Percentiles rank a stretch among this genome's conserved stretches.
Evolutionary conservation across 2,888 invertebrate species (phyloP).

Genomic region (Drosophila fulvimacula): DNA sequence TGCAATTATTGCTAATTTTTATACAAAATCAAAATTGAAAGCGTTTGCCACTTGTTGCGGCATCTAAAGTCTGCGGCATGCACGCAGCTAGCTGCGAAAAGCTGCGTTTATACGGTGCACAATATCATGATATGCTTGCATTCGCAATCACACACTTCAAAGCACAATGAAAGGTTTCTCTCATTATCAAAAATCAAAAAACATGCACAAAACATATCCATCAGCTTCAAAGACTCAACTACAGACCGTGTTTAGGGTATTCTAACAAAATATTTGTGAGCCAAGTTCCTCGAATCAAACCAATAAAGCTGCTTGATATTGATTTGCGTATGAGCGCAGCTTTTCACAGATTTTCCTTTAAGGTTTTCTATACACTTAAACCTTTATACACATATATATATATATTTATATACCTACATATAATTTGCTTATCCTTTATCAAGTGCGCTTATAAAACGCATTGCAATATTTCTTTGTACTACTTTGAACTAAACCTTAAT

Average conservation of each 20-base stretch:
- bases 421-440: constrained; percentile 28
- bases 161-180: constrained; percentile 51
- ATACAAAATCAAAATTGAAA: constrained; percentile 6
- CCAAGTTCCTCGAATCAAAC: constrained; percentile 27
- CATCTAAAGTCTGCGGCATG: constrained; percentile 58
- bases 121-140: constrained; percentile 29
- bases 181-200: constrained; percentile 24
- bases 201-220: constrained; percentile 44
- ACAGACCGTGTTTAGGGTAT: constrained; percentile 19
- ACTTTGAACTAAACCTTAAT: background rate
- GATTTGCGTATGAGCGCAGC: constrained; percentile 27
- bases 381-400: constrained; percentile 10
- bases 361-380: constrained; percentile 30
- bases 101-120: constrained; percentile 34
- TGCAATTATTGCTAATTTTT: constrained; percentile 15
- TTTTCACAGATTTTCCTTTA: constrained; percentile 5
- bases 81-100: constrained; percentile 46
- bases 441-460: constrained; percentile 77
- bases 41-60: constrained; percentile 46
- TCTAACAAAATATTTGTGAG: constrained; percentile 21
- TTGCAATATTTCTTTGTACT: constrained; percentile 63
- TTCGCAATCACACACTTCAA: constrained; percentile 8
- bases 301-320: constrained; percentile 31
- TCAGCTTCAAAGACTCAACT: constrained; percentile 19
- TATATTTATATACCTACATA: constrained; percentile 10